Conservation (phyloP, 2,113 vertebrate genomes). For the Cottus gobio region DNA sequence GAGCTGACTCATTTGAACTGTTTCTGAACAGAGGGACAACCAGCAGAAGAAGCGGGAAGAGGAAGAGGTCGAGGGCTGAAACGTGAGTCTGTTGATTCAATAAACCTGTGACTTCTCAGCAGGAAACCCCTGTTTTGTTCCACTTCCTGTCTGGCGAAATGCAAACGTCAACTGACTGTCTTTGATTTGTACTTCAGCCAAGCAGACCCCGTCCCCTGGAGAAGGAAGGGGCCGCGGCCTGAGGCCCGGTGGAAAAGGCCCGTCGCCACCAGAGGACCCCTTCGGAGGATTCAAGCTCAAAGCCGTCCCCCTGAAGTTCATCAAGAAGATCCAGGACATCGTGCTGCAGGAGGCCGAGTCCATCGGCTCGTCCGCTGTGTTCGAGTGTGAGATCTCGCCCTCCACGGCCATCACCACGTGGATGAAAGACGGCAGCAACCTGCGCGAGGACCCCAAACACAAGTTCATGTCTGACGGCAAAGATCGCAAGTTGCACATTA, state of each 20-base stretch:
- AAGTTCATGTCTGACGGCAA: constrained; percentile 97
- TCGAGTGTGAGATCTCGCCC: constrained; percentile 96
- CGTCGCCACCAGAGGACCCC: constrained; percentile 92
- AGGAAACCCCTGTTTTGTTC: neutral
- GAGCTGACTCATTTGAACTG: constrained; percentile 28
- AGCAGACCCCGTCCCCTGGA: constrained; percentile 94
- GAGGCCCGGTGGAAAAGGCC: constrained; percentile 90
- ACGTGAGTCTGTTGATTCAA: constrained; percentile 83
- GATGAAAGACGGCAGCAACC: constrained; percentile 97
- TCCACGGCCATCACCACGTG: constrained; percentile 94
- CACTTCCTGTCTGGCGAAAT: neutral
- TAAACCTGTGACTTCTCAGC: neutral
- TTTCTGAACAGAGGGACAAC: constrained; percentile 88
- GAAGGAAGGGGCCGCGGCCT: constrained; percentile 92
- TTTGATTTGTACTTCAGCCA: constrained; percentile 83
- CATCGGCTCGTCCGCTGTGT: constrained; percentile 92
- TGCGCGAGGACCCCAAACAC: constrained; percentile 96
- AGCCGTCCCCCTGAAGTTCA: constrained; percentile 96
- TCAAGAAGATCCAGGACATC: constrained; percentile 96
- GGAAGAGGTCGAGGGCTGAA: constrained; percentile 88
- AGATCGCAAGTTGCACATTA: constrained; percentile 95
- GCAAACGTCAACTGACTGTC: neutral
- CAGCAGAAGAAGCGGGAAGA: constrained; percentile 89
- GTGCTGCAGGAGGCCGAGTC: constrained; percentile 94
- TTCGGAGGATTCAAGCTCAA: constrained; percentile 95